A percentile compares a stretch with the other conserved stretches of the same genome.
phyloP scores from a whole-genome alignment of 2,888 invertebrate species.

The Diarsia dahlii region DNA sequence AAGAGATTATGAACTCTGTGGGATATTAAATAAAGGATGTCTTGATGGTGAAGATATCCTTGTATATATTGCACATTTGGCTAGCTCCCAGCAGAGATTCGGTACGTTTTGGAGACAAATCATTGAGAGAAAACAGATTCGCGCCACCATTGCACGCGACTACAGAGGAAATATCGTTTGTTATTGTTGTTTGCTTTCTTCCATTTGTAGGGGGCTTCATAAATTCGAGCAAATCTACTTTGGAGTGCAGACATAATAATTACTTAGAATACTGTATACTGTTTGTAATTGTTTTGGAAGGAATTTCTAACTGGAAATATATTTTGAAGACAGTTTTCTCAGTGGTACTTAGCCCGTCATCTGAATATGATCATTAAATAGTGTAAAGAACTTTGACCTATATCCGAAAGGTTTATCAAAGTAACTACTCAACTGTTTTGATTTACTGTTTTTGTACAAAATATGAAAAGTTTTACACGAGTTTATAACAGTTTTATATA shows the following conservation, averaged over 20 bases:
- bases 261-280: conserved; percentile 34
- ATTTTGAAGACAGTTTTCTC: neutral
- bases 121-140: conserved; percentile 89
- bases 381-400: neutral
- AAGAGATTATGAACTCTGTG: conserved; percentile 68
- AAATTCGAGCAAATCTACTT: conserved; percentile 68
- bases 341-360: too few relatives aligned
- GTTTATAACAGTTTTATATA: too few relatives aligned
- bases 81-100: conserved; percentile 87
- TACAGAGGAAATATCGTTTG: conserved; percentile 80
- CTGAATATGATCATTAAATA: too few relatives aligned
- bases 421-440: neutral
- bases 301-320: neutral
- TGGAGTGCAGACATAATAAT: conserved; percentile 63
- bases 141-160: conserved; percentile 82
- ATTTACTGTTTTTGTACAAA: neutral
- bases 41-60: conserved; percentile 53
- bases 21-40: conserved; percentile 48
- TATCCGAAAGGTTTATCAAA: neutral
- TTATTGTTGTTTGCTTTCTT: conserved; percentile 79
- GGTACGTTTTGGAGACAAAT: conserved; percentile 88
- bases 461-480: neutral
- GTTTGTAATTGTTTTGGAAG: conserved; percentile 15
- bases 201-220: conserved; percentile 70
- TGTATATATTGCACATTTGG: conserved; percentile 86